These are phyloP conservation scores for Drosophila meridiana DNA, from an alignment of 2,888 invertebrate genomes.

Conservation along the genomic window DNA sequence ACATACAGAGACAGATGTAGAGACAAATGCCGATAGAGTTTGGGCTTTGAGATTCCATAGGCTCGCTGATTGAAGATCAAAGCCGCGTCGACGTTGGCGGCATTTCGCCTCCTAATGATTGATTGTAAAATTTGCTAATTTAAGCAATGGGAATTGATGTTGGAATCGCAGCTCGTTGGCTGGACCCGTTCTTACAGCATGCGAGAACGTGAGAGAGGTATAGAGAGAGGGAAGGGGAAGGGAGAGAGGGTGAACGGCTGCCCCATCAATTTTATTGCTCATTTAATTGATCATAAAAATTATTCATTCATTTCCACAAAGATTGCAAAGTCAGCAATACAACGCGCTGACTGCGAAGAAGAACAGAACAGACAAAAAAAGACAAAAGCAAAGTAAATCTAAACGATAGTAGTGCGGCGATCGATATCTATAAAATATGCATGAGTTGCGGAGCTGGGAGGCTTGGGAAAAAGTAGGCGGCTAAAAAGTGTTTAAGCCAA, in stretches of 20 bases:
- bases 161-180: constrained; percentile 29
- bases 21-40: constrained; percentile 10
- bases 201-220: neutral
- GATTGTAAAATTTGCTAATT: constrained; percentile 77
- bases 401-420: constrained; percentile 48
- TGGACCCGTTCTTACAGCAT: constrained; percentile 31
- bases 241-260: constrained; percentile 16
- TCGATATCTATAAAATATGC: constrained; percentile 69
- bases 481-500: constrained; percentile 47
- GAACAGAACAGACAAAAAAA: constrained; percentile 12
- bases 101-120: constrained; percentile 68
- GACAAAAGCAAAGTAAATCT: constrained; percentile 23
- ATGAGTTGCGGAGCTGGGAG: constrained; percentile 39
- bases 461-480: constrained; percentile 54
- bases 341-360: constrained; percentile 13
- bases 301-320: constrained; percentile 71
- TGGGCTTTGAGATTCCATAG: constrained; percentile 35
- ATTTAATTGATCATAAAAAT: constrained; percentile 78
- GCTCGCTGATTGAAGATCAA: constrained; percentile 67
- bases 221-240: neutral
- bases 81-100: constrained; percentile 58
- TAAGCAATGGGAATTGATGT: constrained; percentile 75
- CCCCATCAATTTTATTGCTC: constrained; percentile 74
- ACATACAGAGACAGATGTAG: neutral
- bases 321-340: constrained; percentile 60